These are phyloP conservation scores for Augochlorella aurata DNA, from an alignment of 2,888 invertebrate species.

Conservation along the genomic window DNA sequence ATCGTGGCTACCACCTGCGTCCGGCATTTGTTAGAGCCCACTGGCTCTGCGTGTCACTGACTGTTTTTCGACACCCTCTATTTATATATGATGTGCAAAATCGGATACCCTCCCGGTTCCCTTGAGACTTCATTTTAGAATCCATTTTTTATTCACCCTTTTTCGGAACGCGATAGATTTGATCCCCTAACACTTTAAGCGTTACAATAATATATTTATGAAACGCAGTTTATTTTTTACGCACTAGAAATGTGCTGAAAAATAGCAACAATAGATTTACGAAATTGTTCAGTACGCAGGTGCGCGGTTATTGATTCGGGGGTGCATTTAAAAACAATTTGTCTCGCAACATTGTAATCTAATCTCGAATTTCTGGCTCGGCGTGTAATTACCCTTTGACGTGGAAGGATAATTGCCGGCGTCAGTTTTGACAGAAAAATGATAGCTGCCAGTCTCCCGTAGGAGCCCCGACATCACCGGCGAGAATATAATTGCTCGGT, in stretches of 20 bases:
- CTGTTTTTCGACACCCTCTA: conserved; percentile 24
- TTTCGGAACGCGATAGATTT: neutral
- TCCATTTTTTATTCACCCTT: neutral
- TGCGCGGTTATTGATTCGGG: neutral
- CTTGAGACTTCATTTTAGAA: neutral
- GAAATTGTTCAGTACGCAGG: neutral
- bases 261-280: neutral
- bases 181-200: too few species aligned
- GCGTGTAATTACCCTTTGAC: conserved; percentile 24
- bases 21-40: conserved; percentile 42
- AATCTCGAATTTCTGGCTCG: conserved; percentile 6
- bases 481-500: conserved; percentile 52
- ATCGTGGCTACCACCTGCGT: conserved; percentile 42
- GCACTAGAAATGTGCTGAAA: too few species aligned
- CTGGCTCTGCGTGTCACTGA: conserved; percentile 12
- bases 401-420: conserved; percentile 35
- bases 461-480: conserved; percentile 23
- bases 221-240: too few species aligned
- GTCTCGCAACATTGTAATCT: conserved; percentile 1
- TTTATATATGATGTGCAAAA: neutral
- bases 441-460: conserved; percentile 54
- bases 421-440: conserved; percentile 46
- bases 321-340: neutral
- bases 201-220: too few species aligned
- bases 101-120: neutral